Conservation (phyloP, 1,140 invertebrate species). For the Atta cephalotes region DNA sequence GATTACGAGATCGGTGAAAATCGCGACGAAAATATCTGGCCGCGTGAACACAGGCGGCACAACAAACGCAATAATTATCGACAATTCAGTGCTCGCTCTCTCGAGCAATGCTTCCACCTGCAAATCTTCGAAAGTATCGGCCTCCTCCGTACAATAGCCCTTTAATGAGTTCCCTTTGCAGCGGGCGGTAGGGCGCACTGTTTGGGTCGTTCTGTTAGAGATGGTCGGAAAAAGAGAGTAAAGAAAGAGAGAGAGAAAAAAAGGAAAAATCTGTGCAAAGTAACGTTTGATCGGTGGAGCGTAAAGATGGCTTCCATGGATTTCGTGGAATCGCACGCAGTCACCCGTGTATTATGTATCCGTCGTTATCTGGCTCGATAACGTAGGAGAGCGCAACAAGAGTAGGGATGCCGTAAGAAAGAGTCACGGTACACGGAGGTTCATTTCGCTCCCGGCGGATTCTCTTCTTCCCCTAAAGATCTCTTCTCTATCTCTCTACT, state of each 20-base stretch:
- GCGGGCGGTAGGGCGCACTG: neutral
- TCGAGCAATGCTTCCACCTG: neutral
- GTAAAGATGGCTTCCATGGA: slow-evolving; percentile 67
- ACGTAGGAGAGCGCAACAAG: neutral
- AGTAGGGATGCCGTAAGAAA: slow-evolving; percentile 25
- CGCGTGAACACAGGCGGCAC: neutral
- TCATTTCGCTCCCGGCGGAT: slow-evolving; percentile 40
- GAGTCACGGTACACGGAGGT: slow-evolving; percentile 55
- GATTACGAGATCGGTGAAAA: neutral
- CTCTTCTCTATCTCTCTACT: neutral
- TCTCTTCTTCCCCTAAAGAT: slow-evolving; percentile 19
- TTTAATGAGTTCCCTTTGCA: slow-evolving; percentile 64
- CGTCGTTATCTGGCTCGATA: slow-evolving; percentile 60
- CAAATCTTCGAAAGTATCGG: slow-evolving; percentile 28
- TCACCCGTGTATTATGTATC: slow-evolving; percentile 69
- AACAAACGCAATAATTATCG: slow-evolving; percentile 50
- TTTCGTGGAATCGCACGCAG: slow-evolving; percentile 65
- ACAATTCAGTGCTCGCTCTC: slow-evolving; percentile 30
- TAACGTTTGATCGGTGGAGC: slow-evolving; percentile 64
- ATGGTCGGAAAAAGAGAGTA: slow-evolving; percentile 7
- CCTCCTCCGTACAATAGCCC: slow-evolving; percentile 34
- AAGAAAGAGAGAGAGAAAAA: slow-evolving; percentile 10
- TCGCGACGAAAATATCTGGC: neutral
- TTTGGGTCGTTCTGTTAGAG: slow-evolving; percentile 13
- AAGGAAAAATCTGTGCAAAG: slow-evolving; percentile 45